Evolutionary conservation across 53 echinoderm and acorn worm genomes (phyloP), one percentile per base, ranked within the genome.

Genomic region (Antedon mediterranea): DNA sequence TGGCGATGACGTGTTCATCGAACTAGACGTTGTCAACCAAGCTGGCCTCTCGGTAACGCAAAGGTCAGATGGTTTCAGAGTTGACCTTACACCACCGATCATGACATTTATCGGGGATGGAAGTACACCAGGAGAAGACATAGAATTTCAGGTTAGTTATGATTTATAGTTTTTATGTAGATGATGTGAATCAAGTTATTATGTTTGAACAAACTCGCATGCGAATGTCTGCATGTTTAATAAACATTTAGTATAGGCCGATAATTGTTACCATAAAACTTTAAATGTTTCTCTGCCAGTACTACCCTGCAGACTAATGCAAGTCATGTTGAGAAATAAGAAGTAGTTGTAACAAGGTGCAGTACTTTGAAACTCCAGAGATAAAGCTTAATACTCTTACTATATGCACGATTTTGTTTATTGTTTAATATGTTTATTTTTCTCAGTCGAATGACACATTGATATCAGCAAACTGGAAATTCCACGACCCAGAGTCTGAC

Each of bases 71-170:
- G 87, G 87, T 0, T 72, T 80, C 57, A 74, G 83, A 30, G 31
- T 87, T 1, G 87, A 87, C 43, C 43, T 87, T 73, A 83, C 87
- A 27, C 79, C 87, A 14, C 87, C 87, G 4, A 77, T 80, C 42
- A 79, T 84, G 33, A 26, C 42, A 28, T 34, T 41, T 7, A 76
- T 87, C 3, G 87, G 87, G 77, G 87, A 87, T 73, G 87, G 87
- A 14, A 72, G 72, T 32, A 43, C 71, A 34, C 32, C 72, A 34
- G 87, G 87, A 79, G 32, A 80, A 30, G 83, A 87, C 1, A 77
- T 31, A 37, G 83, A 87, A 71, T 87, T 41, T 43, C 83, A 83
- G 83, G 87, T 87, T 71, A 41, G 75, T n/a, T n/a, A n/a, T n/a
- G n/a, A n/a, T n/a, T n/a, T n/a, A n/a, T n/a, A n/a, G n/a, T n/a